These are phyloP conservation scores for Pterostichus madidus DNA, from an alignment of 2,888 invertebrate species.

Conservation along the genomic window DNA sequence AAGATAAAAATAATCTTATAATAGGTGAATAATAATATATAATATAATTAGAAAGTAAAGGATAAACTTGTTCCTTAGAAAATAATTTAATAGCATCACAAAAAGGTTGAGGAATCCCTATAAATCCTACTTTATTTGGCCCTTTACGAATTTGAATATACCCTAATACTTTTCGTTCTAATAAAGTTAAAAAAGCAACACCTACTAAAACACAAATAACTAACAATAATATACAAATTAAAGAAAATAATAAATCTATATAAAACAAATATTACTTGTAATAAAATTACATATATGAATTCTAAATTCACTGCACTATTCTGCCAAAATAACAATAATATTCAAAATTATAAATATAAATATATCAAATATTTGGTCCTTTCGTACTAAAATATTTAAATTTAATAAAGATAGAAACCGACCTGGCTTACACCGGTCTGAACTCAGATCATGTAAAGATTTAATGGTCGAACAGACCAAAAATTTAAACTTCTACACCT, in stretches of 20 bases:
- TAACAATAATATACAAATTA: too few relatives aligned
- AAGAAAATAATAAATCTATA: too few relatives aligned
- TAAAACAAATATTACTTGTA: too few relatives aligned
- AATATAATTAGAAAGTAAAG: too few relatives aligned
- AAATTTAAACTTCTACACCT: constrained; percentile 83
- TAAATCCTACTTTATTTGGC: constrained; percentile 84
- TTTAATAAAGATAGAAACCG: constrained; percentile 87
- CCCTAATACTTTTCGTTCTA: constrained; percentile 83
- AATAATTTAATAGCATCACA: constrained; percentile 82
- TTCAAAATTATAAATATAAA: constrained; percentile 77
- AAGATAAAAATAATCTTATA: constrained; percentile 82
- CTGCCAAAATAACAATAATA: constrained; percentile 76
- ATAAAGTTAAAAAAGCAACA: constrained; percentile 80
- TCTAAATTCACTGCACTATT: constrained; percentile 86
- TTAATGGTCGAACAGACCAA: constrained; percentile 91
- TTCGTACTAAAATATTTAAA: constrained; percentile 87
- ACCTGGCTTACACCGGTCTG: constrained; percentile 92
- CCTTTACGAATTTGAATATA: constrained; percentile 88
- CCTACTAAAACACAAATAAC: constrained; percentile 78
- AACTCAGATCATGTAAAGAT: constrained; percentile 94
- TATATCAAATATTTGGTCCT: constrained; percentile 84
- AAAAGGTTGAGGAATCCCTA: constrained; percentile 82
- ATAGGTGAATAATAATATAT: constrained; percentile 68
- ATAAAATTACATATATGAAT: constrained; percentile 77
- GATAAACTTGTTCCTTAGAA: constrained; percentile 78